Evolutionary conservation across 1,140 invertebrate species (phyloP).

Genomic region (Drosophila hydei): DNA sequence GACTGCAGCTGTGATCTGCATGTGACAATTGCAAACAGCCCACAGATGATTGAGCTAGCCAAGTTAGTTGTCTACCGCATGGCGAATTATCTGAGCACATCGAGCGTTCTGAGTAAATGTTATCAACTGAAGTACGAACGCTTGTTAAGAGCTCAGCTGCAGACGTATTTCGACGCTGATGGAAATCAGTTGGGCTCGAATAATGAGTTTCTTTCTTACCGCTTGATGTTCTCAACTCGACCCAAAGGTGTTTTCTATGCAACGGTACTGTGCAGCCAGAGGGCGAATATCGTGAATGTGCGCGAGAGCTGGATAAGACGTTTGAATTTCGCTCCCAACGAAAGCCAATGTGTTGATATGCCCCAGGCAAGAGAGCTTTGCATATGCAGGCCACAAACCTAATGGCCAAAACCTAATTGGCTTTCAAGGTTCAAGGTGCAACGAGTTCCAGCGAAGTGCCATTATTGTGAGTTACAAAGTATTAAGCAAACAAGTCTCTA

Average conservation of each 20-base stretch:
- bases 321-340: conserved; percentile 18
- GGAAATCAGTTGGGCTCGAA: background rate
- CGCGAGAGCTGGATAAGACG: conserved; percentile 30
- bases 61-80: conserved; percentile 84
- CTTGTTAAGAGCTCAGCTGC: conserved; percentile 19
- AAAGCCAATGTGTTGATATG: conserved; percentile 28
- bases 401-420: too few relatives aligned
- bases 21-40: conserved; percentile 67
- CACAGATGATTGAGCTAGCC: conserved; percentile 75
- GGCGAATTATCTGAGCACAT: conserved; percentile 73
- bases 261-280: background rate
- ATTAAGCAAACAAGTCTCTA: too few relatives aligned
- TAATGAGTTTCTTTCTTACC: background rate
- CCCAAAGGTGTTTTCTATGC: conserved; percentile 27
- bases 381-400: background rate
- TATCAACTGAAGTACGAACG: background rate
- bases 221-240: conserved; percentile 23
- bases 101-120: conserved; percentile 41
- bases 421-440: too few relatives aligned
- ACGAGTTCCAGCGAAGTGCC: too few relatives aligned
- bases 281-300: background rate
- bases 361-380: conserved; percentile 38
- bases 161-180: background rate
- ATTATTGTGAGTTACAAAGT: too few relatives aligned
- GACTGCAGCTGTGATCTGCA: conserved; percentile 90